Evolutionary conservation across 2,888 invertebrate species (phyloP).

Genomic region (Eucera pruinosa): DNA sequence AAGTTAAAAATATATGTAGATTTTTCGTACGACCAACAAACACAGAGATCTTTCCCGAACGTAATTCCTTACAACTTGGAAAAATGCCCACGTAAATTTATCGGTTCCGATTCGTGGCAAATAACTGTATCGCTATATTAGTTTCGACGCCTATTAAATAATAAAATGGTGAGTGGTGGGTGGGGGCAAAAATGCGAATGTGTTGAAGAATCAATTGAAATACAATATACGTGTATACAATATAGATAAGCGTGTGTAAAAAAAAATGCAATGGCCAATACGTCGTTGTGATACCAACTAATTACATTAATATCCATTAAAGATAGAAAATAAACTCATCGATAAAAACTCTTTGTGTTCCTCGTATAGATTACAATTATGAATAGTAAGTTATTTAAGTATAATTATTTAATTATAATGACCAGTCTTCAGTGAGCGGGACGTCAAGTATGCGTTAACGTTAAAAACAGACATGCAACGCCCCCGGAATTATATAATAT

Average conservation of each 20-base stretch:
- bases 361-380: constrained; percentile 66
- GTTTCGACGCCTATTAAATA: constrained; percentile 13
- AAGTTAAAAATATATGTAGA: neutral
- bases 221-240: constrained; percentile 34
- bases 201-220: constrained; percentile 36
- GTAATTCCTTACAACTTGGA: constrained; percentile 41
- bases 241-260: too few relatives aligned
- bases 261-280: constrained; percentile 68
- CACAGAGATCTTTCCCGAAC: constrained; percentile 26
- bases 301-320: constrained; percentile 59
- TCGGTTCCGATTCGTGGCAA: constrained; percentile 3
- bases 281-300: constrained; percentile 60
- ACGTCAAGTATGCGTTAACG: constrained; percentile 64
- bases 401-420: constrained; percentile 78
- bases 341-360: constrained; percentile 63
- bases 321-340: constrained; percentile 63
- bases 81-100: constrained; percentile 33
- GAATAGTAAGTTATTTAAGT: constrained; percentile 72
- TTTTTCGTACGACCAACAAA: neutral
- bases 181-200: constrained; percentile 46
- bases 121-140: neutral
- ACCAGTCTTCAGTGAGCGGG: constrained; percentile 81
- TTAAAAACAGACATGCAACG: constrained; percentile 66
- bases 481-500: constrained; percentile 74
- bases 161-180: constrained; percentile 37